Evolutionary conservation across 2,113 vertebrate species (phyloP).

Genomic region (Ceyx cyanopectus): DNA sequence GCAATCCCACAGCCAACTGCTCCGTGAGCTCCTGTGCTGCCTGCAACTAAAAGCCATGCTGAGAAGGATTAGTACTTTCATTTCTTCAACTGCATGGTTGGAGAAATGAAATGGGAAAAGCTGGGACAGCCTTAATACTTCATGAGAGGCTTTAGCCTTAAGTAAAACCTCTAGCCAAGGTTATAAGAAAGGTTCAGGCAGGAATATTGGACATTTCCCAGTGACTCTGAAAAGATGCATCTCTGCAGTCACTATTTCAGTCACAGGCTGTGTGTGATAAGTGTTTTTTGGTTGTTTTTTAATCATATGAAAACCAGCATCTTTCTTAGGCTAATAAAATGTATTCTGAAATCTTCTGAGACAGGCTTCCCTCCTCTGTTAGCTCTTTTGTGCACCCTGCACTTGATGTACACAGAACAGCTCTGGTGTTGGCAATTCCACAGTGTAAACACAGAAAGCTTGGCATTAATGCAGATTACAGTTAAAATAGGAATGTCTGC

Average conservation of each 20-base stretch:
- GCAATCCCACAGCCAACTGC: slow-evolving; percentile 27
- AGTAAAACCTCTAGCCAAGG: slow-evolving; percentile 43
- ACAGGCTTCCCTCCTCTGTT: not conserved
- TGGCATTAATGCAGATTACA: not conserved
- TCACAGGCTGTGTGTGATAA: not conserved
- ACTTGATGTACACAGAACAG: slow-evolving; percentile 21
- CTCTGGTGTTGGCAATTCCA: slow-evolving; percentile 30
- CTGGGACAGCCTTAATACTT: slow-evolving; percentile 54
- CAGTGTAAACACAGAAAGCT: slow-evolving; percentile 17
- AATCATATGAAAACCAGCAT: not conserved
- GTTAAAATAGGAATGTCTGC: slow-evolving; percentile 1
- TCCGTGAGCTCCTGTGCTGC: slow-evolving; percentile 22
- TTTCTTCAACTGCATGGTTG: slow-evolving; percentile 35
- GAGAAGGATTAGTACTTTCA: slow-evolving; percentile 67
- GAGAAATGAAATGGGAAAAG: slow-evolving; percentile 67
- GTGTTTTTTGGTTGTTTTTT: not conserved
- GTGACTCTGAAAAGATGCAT: not conserved
- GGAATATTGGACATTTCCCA: not conserved
- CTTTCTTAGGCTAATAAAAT: not conserved
- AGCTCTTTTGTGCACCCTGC: slow-evolving; percentile 2
- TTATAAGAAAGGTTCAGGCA: not conserved
- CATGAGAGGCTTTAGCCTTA: slow-evolving; percentile 50
- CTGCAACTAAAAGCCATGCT: slow-evolving; percentile 54
- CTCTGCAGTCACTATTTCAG: not conserved
- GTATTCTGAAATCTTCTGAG: not conserved